These are phyloP conservation scores for Lordiphosa fenestrarum DNA, from an alignment of 2,888 invertebrate genomes.

Conservation along the genomic window DNA sequence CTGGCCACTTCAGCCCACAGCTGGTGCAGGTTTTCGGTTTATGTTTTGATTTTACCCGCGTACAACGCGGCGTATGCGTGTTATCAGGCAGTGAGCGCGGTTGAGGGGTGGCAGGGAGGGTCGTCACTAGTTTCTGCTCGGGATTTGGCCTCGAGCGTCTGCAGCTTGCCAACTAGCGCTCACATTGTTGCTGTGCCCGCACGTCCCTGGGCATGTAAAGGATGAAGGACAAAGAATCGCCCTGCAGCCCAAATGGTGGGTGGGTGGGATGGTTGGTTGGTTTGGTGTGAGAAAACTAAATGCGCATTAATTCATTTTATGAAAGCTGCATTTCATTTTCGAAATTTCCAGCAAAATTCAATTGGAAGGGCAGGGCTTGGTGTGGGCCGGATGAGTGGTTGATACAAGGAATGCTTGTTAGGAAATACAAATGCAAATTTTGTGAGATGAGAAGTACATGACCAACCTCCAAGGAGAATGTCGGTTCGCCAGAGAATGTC, in stretches of 20 bases:
- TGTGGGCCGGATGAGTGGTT: no score
- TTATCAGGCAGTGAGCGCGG: background rate
- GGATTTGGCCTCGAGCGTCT: constrained; percentile 55
- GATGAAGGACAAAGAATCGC: constrained; percentile 37
- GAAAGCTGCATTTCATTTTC: constrained; percentile 11
- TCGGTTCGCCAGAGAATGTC: no score
- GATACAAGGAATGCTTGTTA: no score
- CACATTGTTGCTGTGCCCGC: no score
- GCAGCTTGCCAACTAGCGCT: constrained; percentile 24
- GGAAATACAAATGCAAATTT: no score
- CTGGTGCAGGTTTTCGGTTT: constrained; percentile 28
- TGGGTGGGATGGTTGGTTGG: background rate
- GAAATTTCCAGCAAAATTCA: constrained; percentile 39
- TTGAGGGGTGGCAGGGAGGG: no score
- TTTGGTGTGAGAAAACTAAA: constrained; percentile 33
- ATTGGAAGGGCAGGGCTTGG: background rate
- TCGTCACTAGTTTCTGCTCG: constrained; percentile 41
- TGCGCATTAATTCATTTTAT: constrained; percentile 62
- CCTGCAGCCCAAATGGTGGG: background rate
- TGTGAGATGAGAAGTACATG: no score
- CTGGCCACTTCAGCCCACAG: background rate
- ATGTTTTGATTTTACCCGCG: constrained; percentile 59
- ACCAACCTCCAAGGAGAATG: no score
- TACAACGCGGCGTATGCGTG: constrained; percentile 28
- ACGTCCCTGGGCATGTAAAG: constrained; percentile 55